Conservation (phyloP, 2,113 vertebrate genomes). For the Daboia siamensis region DNA sequence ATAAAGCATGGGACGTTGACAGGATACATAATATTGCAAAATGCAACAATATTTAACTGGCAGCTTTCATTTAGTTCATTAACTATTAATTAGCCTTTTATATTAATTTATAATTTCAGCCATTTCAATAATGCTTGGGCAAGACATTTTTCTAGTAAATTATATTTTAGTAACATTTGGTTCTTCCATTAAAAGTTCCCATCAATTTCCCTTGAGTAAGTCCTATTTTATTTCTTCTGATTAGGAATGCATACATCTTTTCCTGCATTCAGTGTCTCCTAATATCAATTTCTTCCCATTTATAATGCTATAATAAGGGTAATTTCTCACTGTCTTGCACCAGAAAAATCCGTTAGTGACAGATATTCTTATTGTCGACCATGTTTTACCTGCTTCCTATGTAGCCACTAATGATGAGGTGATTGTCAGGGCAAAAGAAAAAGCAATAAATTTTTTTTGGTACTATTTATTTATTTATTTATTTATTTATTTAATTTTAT, state of each 20-base stretch:
- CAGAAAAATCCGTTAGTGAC: background rate
- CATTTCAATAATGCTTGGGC: background rate
- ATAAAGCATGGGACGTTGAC: background rate
- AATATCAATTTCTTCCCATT: background rate
- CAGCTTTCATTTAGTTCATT: background rate
- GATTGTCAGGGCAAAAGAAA: background rate
- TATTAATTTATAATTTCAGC: background rate
- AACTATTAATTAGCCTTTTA: background rate
- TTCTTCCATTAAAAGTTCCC: background rate
- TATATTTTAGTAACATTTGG: background rate
- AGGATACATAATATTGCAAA: background rate
- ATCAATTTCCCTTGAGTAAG: background rate
- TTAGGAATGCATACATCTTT: background rate
- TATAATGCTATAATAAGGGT: background rate
- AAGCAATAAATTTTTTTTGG: background rate
- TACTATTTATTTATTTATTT: no score
- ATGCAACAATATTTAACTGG: background rate
- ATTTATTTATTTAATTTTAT: no score
- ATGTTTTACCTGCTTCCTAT: background rate
- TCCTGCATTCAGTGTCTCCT: background rate
- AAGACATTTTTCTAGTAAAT: background rate
- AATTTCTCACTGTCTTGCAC: background rate
- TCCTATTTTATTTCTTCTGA: background rate
- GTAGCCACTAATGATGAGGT: background rate
- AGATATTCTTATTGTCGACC: background rate